These are phyloP conservation scores for Pao palembangensis DNA, from an alignment of 2,113 vertebrate genomes.

Conservation along the genomic window DNA sequence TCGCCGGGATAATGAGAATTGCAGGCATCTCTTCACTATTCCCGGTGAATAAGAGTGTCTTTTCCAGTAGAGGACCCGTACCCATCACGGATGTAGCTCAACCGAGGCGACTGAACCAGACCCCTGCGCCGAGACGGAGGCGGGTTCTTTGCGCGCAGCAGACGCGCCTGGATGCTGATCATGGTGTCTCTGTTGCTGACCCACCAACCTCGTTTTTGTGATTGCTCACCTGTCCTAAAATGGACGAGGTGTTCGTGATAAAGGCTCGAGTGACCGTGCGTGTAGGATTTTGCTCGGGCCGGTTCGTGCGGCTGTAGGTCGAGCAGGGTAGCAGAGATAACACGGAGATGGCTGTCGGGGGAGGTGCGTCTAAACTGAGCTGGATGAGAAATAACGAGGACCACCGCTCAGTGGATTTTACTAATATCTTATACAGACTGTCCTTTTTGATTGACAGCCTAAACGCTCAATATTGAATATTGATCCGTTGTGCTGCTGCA, in stretches of 20 bases:
- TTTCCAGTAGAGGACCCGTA: slow-evolving; percentile 11
- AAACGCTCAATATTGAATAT: slow-evolving; percentile 17
- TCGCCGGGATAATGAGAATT: slow-evolving; percentile 40
- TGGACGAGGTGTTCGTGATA: slow-evolving; percentile 47
- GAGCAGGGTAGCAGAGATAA: slow-evolving; percentile 31
- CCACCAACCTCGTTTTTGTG: slow-evolving; percentile 21
- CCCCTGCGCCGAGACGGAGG: slow-evolving; percentile 47
- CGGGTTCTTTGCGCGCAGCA: slow-evolving; percentile 43
- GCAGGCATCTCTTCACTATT: slow-evolving; percentile 24
- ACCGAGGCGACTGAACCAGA: slow-evolving; percentile 46
- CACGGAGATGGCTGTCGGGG: slow-evolving; percentile 54
- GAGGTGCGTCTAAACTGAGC: slow-evolving; percentile 44
- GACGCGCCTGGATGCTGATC: slow-evolving; percentile 51
- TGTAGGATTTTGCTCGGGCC: slow-evolving; percentile 51
- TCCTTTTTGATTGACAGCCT: slow-evolving; percentile 30
- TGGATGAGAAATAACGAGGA: slow-evolving; percentile 57
- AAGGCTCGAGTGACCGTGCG: slow-evolving; percentile 43
- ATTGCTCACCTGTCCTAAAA: slow-evolving; percentile 57
- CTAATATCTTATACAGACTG: slow-evolving; percentile 36
- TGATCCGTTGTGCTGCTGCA: slow-evolving; percentile 22
- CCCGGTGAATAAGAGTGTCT: slow-evolving; percentile 19
- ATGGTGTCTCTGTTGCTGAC: slow-evolving; percentile 39
- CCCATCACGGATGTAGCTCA: slow-evolving; percentile 41
- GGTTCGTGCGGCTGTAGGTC: slow-evolving; percentile 55
- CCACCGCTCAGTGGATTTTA: slow-evolving; percentile 51